Evolutionary conservation across 2,113 vertebrate species (phyloP).

Genomic region (Euleptes europaea): DNA sequence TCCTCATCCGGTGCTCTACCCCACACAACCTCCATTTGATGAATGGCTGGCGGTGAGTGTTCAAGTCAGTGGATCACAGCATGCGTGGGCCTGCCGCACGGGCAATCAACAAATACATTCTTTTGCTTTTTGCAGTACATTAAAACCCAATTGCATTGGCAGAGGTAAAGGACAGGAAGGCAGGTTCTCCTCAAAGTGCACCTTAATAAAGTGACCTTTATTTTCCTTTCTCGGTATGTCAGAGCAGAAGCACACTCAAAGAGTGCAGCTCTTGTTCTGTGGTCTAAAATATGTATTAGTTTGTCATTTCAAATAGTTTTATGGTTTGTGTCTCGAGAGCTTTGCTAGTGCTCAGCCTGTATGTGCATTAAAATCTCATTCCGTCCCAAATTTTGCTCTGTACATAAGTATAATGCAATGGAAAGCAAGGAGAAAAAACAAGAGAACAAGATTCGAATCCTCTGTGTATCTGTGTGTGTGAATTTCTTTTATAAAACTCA

Average conservation of each 20-base stretch:
- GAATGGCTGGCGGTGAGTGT: not conserved
- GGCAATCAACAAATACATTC: not conserved
- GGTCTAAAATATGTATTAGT: slow-evolving; percentile 52
- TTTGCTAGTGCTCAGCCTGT: slow-evolving; percentile 4
- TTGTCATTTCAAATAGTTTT: slow-evolving; percentile 50
- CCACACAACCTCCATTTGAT: too few species aligned
- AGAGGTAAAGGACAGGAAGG: not conserved
- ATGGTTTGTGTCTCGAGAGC: slow-evolving; percentile 17
- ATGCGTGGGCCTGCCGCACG: not conserved
- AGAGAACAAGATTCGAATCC: not conserved
- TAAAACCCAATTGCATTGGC: not conserved
- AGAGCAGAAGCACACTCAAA: slow-evolving; percentile 49
- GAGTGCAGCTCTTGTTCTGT: slow-evolving; percentile 2
- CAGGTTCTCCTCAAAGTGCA: not conserved
- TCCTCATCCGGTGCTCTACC: too few species aligned
- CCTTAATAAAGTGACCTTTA: not conserved
- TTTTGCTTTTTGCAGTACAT: not conserved
- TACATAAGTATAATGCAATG: not conserved
- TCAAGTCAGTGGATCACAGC: not conserved
- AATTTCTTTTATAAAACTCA: not conserved
- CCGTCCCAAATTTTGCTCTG: not conserved
- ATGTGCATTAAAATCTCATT: not conserved
- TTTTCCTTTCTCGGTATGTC: not conserved
- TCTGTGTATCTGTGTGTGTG: not conserved
- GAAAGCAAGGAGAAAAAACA: not conserved